A percentile compares a stretch with the other conserved stretches of the same genome.
phyloP scores from a whole-genome alignment of 2,113 vertebrate species.

The Eira barbara region DNA sequence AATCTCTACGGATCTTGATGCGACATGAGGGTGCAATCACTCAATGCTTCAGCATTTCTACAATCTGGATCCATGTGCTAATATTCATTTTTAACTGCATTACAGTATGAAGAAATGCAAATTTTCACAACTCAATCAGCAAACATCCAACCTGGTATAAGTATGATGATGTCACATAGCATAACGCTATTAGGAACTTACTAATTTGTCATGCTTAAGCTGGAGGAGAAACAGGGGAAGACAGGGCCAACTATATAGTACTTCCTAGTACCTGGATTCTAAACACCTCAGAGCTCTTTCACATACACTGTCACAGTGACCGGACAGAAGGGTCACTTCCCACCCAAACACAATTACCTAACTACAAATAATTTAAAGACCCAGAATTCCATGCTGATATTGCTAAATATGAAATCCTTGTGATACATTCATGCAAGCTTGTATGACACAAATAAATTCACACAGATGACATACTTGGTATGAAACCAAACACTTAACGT shows the following conservation, averaged over 20 bases:
- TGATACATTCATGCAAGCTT: constrained; percentile 79
- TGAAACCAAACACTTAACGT: constrained; percentile 71
- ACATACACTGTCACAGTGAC: not conserved
- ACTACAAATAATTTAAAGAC: constrained; percentile 79
- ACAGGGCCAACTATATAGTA: not conserved
- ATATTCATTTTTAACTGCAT: constrained; percentile 18
- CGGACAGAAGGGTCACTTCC: constrained; percentile 56
- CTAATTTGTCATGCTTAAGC: not conserved
- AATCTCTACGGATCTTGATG: not conserved
- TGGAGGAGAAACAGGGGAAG: not conserved
- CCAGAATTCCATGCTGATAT: constrained; percentile 78
- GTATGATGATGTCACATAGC: not conserved
- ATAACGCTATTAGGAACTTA: not conserved
- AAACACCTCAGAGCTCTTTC: constrained; percentile 1
- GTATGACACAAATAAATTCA: constrained; percentile 79
- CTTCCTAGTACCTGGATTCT: not conserved
- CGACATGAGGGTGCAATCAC: constrained; percentile 2
- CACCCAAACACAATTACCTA: constrained; percentile 77
- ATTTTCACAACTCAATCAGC: not conserved
- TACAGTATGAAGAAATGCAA: not conserved
- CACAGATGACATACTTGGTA: constrained; percentile 76
- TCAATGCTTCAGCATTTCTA: not conserved
- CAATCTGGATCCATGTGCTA: not conserved
- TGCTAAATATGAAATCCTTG: constrained; percentile 82
- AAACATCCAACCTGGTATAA: not conserved